Evolutionary conservation across 2,797 vertebrate species (phyloP).

Genomic region (Mormyrus hasselquistii): DNA sequence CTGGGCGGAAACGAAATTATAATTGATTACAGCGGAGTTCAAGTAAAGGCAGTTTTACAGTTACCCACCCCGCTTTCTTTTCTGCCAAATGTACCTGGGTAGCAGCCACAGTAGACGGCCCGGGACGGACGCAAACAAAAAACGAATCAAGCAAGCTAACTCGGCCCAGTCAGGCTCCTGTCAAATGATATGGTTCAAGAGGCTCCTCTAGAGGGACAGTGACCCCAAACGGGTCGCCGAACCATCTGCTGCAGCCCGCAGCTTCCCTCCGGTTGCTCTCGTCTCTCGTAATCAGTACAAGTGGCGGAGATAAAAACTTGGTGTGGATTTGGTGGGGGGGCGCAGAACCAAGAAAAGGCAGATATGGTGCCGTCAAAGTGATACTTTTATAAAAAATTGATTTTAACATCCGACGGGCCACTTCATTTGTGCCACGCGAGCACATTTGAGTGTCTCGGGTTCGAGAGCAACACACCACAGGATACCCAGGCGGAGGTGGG

Average conservation of each 20-base stretch:
- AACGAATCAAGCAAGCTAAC: constrained; percentile 39
- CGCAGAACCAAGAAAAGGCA: not conserved
- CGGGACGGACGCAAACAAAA: constrained; percentile 27
- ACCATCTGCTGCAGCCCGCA: constrained; percentile 21
- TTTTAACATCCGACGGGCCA: not conserved
- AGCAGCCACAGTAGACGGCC: constrained; percentile 27
- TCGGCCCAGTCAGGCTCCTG: constrained; percentile 37
- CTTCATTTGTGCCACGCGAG: not conserved
- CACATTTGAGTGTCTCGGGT: constrained; percentile 5
- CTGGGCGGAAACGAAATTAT: constrained; percentile 3
- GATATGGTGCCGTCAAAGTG: not conserved
- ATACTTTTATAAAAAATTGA: not conserved
- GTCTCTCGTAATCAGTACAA: constrained; percentile 22
- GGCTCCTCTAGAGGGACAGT: constrained; percentile 26
- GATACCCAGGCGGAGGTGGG: constrained; percentile 32
- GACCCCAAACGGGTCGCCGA: constrained; percentile 17
- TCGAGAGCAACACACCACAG: not conserved
- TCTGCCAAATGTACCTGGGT: constrained; percentile 34
- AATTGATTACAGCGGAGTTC: constrained; percentile 24
- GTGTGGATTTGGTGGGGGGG: not conserved
- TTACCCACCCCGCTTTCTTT: constrained; percentile 26
- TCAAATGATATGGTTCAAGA: constrained; percentile 31
- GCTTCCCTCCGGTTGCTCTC: constrained; percentile 4
- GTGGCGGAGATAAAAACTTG: not conserved
- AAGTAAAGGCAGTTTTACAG: constrained; percentile 9